Evolutionary conservation across 2,797 vertebrate genomes (phyloP), one percentile per base, ranked within the genome.

Genomic region (Discoglossus pictus): DNA sequence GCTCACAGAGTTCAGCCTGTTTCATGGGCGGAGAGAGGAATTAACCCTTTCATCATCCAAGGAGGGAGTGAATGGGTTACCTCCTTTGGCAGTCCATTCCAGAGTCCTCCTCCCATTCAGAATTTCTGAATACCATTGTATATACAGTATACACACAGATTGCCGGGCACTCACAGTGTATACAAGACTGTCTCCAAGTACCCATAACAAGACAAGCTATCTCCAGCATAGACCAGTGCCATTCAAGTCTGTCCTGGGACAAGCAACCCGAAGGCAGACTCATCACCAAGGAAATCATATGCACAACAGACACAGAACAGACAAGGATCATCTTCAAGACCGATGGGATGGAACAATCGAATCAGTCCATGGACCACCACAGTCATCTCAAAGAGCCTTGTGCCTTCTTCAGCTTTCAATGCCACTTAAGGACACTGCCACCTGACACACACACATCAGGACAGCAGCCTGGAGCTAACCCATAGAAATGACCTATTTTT

Each of bases 1-100:
- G 60, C 60, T 59, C 46, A 34, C 44, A 23, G 44, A 59, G 68
- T 34, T 59, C 53, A 71, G 61, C 68, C 68, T 71, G 68, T 64
- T 64, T 18, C n/a, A 42, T 3, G 53, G 61, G 59, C 18, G 60
- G 53, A 59, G 61, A 59, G 18, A 24, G 58, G 39, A 50, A 52
- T 56, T 58, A 34, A 70, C 23, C 44, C 36, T 24, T 62, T 56
- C 25, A 23, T 42, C 5, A 6, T 12, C 15, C 4, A 8, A 27
- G 4, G 11, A 50, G 46, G 21, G 23, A 50, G 46, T 12, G 6
- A 40, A 48, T 16, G 60, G 23, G 34, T 51, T 60, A 16, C 13
- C 25, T 44, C 15, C 18, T 43, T 1, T 63, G 43, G 27, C 60
- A 48, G 31, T 23, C 20, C 31, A 25, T 42, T 35, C 24, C 13